Evolutionary conservation across 2,113 vertebrate species (phyloP), one percentile per base, ranked within the genome.

Genomic region (Empidonax alnorum): DNA sequence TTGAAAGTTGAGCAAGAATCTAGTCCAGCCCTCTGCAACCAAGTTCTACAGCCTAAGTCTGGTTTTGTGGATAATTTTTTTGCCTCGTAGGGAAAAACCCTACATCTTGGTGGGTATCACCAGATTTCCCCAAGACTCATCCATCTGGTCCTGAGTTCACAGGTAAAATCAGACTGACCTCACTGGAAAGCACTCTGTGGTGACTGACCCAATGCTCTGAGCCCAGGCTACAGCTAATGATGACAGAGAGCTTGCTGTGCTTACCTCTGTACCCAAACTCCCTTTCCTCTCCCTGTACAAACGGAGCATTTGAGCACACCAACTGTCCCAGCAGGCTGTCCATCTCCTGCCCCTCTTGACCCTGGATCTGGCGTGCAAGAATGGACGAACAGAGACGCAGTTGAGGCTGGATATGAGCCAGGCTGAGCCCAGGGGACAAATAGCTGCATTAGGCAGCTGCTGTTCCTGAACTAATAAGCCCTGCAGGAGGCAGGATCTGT

Each of bases 381-480:
- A 55, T n/a, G 28, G 31, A 77, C 0, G 7, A 66, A 37, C 5
- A 5, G 75, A 61, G 49, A 22, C 1, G 4, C 53, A 56, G 63
- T 31, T 76, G 37, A 73, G 55, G 46, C 68, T 94, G 87, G 50
- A 30, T 44, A 69, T 0, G 1, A 89, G 53, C 58, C 93, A 94
- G 72, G 3, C 41, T 73, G 50, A 77, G 72, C 46, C 37, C 10
- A 21, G 30, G 9, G 11, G 27, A 53, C 62, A 53, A 92, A 95
- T 3, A 50, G 55, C 28, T 66, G 79, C 73, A 49, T 55, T 59
- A 89, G 59, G 30, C 0, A 0, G 22, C 46, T 86, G 28, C 72
- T 91, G 67, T 56, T 72, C 61, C 68, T 89, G 91, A 86, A 21
- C 62, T 69, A 90, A 90, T 16, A 35, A 69, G 24, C 59, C 59